These are phyloP conservation scores for Cephus sareptanus DNA, from an alignment of 2,888 invertebrate genomes.

Conservation along the genomic window DNA sequence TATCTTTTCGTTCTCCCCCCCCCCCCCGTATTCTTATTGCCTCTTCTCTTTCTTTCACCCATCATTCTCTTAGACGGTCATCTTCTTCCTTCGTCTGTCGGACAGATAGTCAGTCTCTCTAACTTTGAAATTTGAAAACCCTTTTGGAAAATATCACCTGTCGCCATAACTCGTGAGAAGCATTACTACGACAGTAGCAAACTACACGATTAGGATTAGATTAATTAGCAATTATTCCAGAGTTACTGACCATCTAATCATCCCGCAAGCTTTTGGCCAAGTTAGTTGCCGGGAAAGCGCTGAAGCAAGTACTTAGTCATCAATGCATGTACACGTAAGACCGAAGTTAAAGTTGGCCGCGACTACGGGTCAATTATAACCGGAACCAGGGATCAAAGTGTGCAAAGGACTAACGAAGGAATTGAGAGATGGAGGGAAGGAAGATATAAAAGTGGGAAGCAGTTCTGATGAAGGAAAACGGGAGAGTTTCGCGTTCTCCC, in stretches of 20 bases:
- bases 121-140: too few species aligned
- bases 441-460: background rate
- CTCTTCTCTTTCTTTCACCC: too few species aligned
- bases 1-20: too few species aligned
- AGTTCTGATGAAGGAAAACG: conserved; percentile 15
- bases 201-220: conserved; percentile 23
- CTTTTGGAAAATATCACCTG: background rate
- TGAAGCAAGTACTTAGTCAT: conserved; percentile 14
- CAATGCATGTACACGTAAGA: conserved; percentile 25
- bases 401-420: conserved; percentile 23
- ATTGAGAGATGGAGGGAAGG: background rate
- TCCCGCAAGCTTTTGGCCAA: conserved; percentile 1
- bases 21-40: too few species aligned
- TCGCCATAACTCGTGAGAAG: background rate
- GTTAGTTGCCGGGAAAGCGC: background rate
- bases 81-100: too few species aligned
- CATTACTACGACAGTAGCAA: conserved; percentile 9
- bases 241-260: conserved; percentile 12
- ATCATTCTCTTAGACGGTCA: too few species aligned
- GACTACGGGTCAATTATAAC: conserved; percentile 31
- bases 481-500: too few species aligned
- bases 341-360: conserved; percentile 7
- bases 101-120: too few species aligned
- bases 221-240: conserved; percentile 25
- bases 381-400: conserved; percentile 54